Evolutionary conservation across 2,888 invertebrate species (phyloP), one percentile per base, ranked within the genome.

Genomic region (Cepaea hortensis): DNA sequence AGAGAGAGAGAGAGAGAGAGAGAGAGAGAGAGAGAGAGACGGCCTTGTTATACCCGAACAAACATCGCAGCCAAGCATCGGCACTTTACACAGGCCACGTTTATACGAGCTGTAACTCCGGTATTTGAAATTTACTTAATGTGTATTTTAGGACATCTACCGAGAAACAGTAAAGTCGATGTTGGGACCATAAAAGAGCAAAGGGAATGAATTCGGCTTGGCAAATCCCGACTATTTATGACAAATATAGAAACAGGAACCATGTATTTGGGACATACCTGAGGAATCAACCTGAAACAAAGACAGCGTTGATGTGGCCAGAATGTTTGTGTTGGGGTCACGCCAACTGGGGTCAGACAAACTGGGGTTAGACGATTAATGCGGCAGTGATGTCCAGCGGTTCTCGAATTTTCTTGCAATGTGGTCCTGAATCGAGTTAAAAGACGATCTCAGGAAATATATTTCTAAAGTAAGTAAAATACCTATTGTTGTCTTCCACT

Each of bases 211-310:
- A 50, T 50, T 76, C 48, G 9, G 50, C 48, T 9, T 7, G 7
- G 76, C 50, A 50, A 3, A 4, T 76, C 20, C 15, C 18, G 62
- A 61, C 35, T 23, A 48, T 79, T 79, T 11, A 79, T 23, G 61
- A 61, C 79, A 79, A 79, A 79, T 35, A 79, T 13, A 61, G 62
- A 79, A 79, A 62, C 79, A 79, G 55, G 15, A 23, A 4, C 11
- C n/a, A 15, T 62, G 13, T 79, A 62, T 62, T 79, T 79, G 79
- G 5, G 11, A 79, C 55, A 79, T 61, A 62, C 79, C 75, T 6
- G 9, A n/a, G 3, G 23, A 3, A 62, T 18, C 35, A 48, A 6
- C 20, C 62, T 5, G 62, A 61, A 79, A 79, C 79, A 79, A 79
- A 23, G 79, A 61, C 1, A 7, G 20, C 2, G 50, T 76, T 73